Evolutionary conservation across 1,140 invertebrate species (phyloP), one percentile per base, ranked within the genome.

Genomic region (Drosophila elegans): DNA sequence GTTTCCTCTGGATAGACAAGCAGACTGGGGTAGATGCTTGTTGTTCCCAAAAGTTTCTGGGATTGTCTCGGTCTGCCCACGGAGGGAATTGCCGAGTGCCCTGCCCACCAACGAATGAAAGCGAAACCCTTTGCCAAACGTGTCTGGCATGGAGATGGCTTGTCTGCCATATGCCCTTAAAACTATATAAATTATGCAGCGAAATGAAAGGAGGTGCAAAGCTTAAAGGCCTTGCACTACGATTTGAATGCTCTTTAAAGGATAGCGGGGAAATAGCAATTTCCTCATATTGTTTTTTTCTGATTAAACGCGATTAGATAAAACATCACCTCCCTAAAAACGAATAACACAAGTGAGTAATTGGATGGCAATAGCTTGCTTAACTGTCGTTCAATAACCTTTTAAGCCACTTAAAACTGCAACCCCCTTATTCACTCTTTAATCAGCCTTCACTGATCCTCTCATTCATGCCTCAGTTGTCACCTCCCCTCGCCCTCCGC

Each of bases 101-200:
- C 42, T 21, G 36, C 34, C 63, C 67, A 54, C 27, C 11, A 45
- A 12, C 25, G 29, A 69, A 39, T 54, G 42, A 71, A 69, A 69
- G 67, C 51, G 64, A 71, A 71, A 56, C 67, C 67, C 67, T 71
- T 71, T 69, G n/a, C 7, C 64, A 69, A 71, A 66, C 64, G 64
- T 71, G 67, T 71, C 67, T 71, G 67, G 67, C 63, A 56, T 55
- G 39, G 49, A 46, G 51, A 69, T 68, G 38, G 49, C 41, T 32
- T 68, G 46, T 67, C 62, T 67, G 66, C 12, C 25, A 21, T n/a
- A 21, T n/a, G 21, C 25, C 61, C 61, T 63, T 13, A 36, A 32
- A 13, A 45, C 49, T 39, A 34, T 41, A 21, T 69, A 71, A 56
- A 56, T 71, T 27, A 56, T 69, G 34, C 51, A 36, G 21, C 34